Percentiles rank a stretch among this genome's conserved stretches.
phyloP scores from a whole-genome alignment of 2,888 invertebrate genomes.

The Cyclophora punctaria region DNA sequence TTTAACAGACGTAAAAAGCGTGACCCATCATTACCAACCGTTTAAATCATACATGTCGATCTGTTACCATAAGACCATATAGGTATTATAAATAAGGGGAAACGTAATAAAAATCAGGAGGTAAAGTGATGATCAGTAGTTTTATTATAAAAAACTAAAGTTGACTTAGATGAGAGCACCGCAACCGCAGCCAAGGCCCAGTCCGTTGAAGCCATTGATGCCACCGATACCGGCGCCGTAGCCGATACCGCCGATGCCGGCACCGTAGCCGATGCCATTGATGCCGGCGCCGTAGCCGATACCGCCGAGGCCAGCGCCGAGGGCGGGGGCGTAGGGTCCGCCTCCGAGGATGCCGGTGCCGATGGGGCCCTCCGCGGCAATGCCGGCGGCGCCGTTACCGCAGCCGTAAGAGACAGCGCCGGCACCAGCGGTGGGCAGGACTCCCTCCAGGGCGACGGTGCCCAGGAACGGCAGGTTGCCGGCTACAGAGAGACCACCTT shows the following conservation, averaged over 20 bases:
- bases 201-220: neutral
- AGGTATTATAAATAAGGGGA: no score
- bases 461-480: conserved; percentile 38
- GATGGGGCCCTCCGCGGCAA: conserved; percentile 8
- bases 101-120: no score
- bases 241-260: conserved; percentile 1
- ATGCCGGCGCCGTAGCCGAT: conserved; percentile 1
- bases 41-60: no score
- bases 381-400: conserved; percentile 20
- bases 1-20: no score
- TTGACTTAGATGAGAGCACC: neutral
- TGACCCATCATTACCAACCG: no score
- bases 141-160: no score
- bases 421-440: conserved; percentile 27
- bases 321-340: neutral
- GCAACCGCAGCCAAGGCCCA: neutral
- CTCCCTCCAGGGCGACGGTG: conserved; percentile 30
- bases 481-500: conserved; percentile 26
- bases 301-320: neutral
- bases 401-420: conserved; percentile 32
- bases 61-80: no score
- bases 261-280: conserved; percentile 1
- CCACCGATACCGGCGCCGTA: conserved; percentile 4
- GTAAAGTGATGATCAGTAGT: no score
- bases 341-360: neutral